Percentiles rank a stretch among this genome's conserved stretches.
phyloP scores from a whole-genome alignment of 2,888 invertebrate species.

The Seira ritae region DNA sequence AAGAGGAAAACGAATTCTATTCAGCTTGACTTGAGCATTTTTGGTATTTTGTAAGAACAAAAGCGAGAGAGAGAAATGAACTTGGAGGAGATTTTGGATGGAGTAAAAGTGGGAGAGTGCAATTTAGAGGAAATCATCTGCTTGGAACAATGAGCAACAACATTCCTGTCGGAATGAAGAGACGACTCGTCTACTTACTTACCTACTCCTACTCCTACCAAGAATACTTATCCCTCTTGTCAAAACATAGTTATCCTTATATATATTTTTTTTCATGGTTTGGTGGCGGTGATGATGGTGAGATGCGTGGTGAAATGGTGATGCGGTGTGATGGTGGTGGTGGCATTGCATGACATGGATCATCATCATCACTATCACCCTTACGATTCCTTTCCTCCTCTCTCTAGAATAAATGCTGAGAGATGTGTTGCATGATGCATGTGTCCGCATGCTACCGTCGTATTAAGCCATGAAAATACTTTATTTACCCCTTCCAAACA shows the following conservation, averaged over 20 bases:
- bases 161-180: conserved; percentile 14
- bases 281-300: conserved; percentile 42
- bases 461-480: conserved; percentile 44
- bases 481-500: conserved; percentile 22
- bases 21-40: not conserved
- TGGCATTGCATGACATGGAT: conserved; percentile 47
- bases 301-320: conserved; percentile 32
- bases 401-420: not conserved
- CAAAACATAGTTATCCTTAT: conserved; percentile 44
- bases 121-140: conserved; percentile 46
- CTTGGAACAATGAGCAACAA: conserved; percentile 47
- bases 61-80: conserved; percentile 18
- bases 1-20: too few species aligned
- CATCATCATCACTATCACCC: conserved; percentile 20
- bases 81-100: not conserved
- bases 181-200: too few species aligned
- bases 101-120: conserved; percentile 3
- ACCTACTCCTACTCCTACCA: too few species aligned
- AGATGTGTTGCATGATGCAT: too few species aligned
- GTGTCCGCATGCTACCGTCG: conserved; percentile 33
- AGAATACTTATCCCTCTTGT: conserved; percentile 9
- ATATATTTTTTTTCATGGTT: conserved; percentile 33
- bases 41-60: conserved; percentile 17
- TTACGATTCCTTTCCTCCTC: not conserved
- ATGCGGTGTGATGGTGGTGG: conserved; percentile 35